Conservation (phyloP, 2,113 vertebrate species). For the Colaptes auratus region DNA sequence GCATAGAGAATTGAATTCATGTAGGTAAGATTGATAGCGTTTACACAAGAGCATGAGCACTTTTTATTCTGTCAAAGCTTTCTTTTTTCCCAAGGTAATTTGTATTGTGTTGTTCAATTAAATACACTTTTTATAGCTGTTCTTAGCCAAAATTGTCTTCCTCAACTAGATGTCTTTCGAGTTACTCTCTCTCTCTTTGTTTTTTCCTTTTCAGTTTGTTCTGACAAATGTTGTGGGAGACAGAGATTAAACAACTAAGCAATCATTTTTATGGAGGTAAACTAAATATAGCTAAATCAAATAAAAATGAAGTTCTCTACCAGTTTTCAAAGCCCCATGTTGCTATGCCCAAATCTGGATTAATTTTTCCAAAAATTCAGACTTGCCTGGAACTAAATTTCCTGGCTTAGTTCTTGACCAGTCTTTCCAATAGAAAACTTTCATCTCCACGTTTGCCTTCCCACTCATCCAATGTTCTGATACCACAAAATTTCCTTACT, state of each 20-base stretch:
- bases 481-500: no score
- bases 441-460: background rate
- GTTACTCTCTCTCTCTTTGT: background rate
- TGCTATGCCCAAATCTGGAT: background rate
- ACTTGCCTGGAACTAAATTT: background rate
- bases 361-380: background rate
- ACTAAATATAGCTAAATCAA: background rate
- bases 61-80: background rate
- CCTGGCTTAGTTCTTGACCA: background rate
- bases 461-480: background rate
- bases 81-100: background rate
- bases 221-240: background rate
- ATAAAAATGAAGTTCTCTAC: background rate
- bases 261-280: background rate
- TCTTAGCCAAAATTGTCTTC: background rate
- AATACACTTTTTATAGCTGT: background rate
- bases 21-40: background rate
- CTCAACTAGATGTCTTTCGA: background rate
- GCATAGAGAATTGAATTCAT: background rate
- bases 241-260: background rate
- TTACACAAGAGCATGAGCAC: background rate
- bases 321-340: background rate
- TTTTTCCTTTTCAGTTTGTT: background rate
- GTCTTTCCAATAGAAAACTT: background rate
- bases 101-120: background rate